These are phyloP conservation scores for Calephelis nemesis DNA, from an alignment of 1,140 invertebrate species.

Conservation along the genomic window DNA sequence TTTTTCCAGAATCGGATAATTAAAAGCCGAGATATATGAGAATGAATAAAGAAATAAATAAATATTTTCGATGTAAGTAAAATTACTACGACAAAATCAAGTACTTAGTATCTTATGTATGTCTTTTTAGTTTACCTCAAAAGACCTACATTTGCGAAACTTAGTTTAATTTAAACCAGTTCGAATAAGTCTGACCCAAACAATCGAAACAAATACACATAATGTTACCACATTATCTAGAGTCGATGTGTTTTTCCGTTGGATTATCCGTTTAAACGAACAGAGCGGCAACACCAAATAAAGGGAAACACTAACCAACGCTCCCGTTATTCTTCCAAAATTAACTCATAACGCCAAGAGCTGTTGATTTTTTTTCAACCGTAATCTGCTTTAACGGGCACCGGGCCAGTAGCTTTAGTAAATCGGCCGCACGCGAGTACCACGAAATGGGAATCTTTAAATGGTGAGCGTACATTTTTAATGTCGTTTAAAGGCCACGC, in stretches of 20 bases:
- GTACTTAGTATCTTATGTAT: too few relatives aligned
- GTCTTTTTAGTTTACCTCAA: too few relatives aligned
- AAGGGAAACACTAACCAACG: slow-evolving; percentile 71
- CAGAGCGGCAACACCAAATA: slow-evolving; percentile 68
- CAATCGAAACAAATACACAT: slow-evolving; percentile 36
- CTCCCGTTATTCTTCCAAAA: slow-evolving; percentile 75
- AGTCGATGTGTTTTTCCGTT: slow-evolving; percentile 60
- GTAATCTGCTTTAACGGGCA: slow-evolving; percentile 76
- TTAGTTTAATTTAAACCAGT: too few relatives aligned
- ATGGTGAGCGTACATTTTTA: slow-evolving; percentile 74
- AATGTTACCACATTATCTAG: slow-evolving; percentile 56
- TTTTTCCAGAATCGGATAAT: too few relatives aligned
- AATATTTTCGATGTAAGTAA: too few relatives aligned
- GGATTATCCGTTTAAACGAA: slow-evolving; percentile 75
- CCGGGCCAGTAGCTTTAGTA: slow-evolving; percentile 69
- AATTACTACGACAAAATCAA: too few relatives aligned
- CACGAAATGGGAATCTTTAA: slow-evolving; percentile 76
- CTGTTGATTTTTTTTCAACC: slow-evolving; percentile 69
- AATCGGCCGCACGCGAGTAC: slow-evolving; percentile 67
- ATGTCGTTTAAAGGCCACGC: slow-evolving; percentile 69
- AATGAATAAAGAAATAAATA: too few relatives aligned
- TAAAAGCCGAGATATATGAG: too few relatives aligned
- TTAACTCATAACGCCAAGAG: slow-evolving; percentile 77
- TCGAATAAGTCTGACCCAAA: too few relatives aligned
- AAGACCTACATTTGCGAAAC: too few relatives aligned